Conservation (phyloP, 2,888 invertebrate species). For the Zelleria hepariella region DNA sequence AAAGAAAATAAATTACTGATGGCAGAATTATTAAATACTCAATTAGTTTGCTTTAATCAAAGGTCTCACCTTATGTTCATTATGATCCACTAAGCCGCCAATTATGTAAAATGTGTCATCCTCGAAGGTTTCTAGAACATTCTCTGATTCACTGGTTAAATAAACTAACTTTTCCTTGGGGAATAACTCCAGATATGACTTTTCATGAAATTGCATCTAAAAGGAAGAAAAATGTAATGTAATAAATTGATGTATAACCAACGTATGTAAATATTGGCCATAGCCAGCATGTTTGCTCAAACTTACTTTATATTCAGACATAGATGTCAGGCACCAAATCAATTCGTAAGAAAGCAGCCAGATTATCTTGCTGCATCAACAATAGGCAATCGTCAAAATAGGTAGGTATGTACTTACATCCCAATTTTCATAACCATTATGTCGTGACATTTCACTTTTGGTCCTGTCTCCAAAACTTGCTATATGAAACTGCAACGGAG, state of each 20-base stretch:
- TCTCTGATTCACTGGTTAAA: slow-evolving; percentile 94
- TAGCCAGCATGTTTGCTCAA: no score
- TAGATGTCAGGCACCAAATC: no score
- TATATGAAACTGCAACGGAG: slow-evolving; percentile 87
- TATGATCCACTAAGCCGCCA: slow-evolving; percentile 98
- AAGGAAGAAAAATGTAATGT: slow-evolving; percentile 17
- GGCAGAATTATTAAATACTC: no score
- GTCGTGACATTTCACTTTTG: slow-evolving; percentile 80
- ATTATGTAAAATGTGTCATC: slow-evolving; percentile 90
- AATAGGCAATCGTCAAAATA: no score
- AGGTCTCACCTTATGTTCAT: slow-evolving; percentile 85
- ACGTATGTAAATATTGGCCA: no score
- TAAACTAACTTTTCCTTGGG: slow-evolving; percentile 87
- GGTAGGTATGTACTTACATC: slow-evolving; percentile 88
- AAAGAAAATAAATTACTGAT: no score
- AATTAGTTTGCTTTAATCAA: no score
- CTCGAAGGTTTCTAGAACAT: slow-evolving; percentile 81
- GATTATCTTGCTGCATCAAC: no score
- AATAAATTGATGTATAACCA: no score
- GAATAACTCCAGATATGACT: slow-evolving; percentile 79
- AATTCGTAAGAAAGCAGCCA: no score
- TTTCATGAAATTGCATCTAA: slow-evolving; percentile 79
- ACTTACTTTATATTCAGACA: no score
- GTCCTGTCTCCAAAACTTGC: slow-evolving; percentile 84
- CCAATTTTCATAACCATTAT: slow-evolving; percentile 93